Conservation (phyloP, 2,113 vertebrate genomes). For the Progne subis region DNA sequence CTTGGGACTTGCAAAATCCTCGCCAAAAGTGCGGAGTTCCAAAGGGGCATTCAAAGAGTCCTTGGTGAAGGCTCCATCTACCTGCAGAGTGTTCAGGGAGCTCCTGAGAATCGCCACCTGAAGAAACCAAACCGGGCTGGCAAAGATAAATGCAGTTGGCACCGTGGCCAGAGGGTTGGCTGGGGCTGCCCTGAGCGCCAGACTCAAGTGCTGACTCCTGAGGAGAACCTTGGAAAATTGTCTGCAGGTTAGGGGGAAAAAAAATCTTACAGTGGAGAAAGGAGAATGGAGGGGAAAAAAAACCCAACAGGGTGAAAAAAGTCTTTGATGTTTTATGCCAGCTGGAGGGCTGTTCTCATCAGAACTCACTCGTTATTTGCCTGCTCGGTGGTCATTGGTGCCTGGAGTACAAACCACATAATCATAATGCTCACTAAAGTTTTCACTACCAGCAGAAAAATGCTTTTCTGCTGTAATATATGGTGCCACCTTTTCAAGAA, state of each 20-base stretch:
- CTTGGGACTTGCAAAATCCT: background rate
- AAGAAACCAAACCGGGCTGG: background rate
- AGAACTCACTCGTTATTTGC: background rate
- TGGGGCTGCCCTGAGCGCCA: background rate
- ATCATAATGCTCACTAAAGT: constrained; percentile 53
- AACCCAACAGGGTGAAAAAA: background rate
- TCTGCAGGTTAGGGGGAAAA: background rate
- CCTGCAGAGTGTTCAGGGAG: background rate
- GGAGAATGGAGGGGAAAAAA: background rate
- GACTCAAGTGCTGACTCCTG: background rate
- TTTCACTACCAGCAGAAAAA: constrained; percentile 39
- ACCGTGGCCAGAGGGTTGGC: background rate
- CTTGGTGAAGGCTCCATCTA: background rate
- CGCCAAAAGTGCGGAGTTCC: background rate
- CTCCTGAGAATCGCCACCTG: background rate
- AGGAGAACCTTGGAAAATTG: background rate
- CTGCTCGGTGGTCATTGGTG: constrained; percentile 6
- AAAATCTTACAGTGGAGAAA: background rate
- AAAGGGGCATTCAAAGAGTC: background rate
- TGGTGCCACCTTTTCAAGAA: constrained; percentile 25
- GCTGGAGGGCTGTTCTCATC: constrained; percentile 32
- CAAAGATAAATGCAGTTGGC: background rate
- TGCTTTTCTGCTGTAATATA: constrained; percentile 28
- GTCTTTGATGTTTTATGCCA: background rate
- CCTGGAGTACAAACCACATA: constrained; percentile 46